Percentiles rank a stretch among this genome's conserved stretches.
phyloP scores from a whole-genome alignment of 2,113 vertebrate species.

The Chiloscyllium plagiosum region DNA sequence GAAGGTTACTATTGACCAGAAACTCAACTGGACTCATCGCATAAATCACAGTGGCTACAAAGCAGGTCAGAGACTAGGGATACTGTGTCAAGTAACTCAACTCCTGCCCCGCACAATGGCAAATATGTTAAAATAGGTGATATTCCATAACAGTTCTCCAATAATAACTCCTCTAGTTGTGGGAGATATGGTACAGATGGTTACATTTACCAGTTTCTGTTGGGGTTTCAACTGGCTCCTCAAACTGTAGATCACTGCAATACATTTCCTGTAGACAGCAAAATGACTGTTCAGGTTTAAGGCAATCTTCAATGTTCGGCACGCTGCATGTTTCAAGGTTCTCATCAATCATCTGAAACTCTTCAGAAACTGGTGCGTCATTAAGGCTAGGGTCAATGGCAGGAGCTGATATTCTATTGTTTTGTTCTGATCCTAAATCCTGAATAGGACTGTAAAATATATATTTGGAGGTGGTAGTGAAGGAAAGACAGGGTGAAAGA shows the following conservation, averaged over 20 bases:
- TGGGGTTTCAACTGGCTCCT: neutral
- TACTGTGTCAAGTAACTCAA: too few species aligned
- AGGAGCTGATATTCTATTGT: neutral
- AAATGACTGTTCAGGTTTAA: slow-evolving; percentile 35
- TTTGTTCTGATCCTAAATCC: slow-evolving; percentile 49
- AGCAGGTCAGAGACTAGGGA: too few species aligned
- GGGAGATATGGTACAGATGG: neutral
- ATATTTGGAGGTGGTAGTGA: neutral
- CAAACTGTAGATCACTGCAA: slow-evolving; percentile 18
- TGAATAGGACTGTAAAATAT: slow-evolving; percentile 59
- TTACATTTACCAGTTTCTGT: slow-evolving; percentile 18
- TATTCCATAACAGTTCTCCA: neutral
- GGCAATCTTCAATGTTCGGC: slow-evolving; percentile 45
- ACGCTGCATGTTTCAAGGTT: slow-evolving; percentile 48
- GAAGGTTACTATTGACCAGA: too few species aligned
- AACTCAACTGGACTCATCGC: too few species aligned
- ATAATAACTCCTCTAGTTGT: neutral
- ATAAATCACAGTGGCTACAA: too few species aligned
- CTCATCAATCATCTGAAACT: slow-evolving; percentile 39
- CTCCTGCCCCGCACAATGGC: neutral
- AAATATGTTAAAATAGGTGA: neutral
- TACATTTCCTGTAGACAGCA: slow-evolving; percentile 23
- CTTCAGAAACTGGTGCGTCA: slow-evolving; percentile 50
- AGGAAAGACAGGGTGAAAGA: neutral
- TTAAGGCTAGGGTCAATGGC: neutral